These are phyloP conservation scores for Tragelaphus scriptus DNA, from an alignment of 2,113 vertebrate species.

Conservation along the genomic window DNA sequence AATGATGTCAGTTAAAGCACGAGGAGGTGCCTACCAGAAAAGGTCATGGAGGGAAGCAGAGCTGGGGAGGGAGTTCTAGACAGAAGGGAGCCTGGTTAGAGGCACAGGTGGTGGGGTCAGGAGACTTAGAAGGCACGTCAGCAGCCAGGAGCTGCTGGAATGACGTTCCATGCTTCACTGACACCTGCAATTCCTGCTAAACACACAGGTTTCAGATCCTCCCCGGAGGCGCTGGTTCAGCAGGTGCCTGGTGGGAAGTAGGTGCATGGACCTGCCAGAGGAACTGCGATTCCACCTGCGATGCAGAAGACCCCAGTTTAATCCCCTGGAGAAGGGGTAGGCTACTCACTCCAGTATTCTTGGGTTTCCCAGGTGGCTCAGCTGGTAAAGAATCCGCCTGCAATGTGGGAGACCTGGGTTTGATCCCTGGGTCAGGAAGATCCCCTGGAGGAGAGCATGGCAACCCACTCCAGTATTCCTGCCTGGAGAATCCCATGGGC, in stretches of 20 bases:
- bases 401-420: background rate
- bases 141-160: background rate
- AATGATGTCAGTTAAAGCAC: rapidly evolving
- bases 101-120: background rate
- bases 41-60: no score
- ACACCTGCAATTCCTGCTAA: background rate
- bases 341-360: background rate
- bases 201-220: background rate
- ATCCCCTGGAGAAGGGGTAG: background rate
- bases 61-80: background rate
- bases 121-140: rapidly evolving
- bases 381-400: background rate
- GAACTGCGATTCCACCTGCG: background rate
- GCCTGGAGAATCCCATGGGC: background rate
- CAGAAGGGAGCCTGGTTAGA: background rate
- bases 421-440: background rate
- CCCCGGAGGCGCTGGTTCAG: background rate
- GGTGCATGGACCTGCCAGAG: rapidly evolving
- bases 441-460: background rate
- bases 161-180: rapidly evolving
- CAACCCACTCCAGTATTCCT: background rate
- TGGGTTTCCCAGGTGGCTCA: background rate
- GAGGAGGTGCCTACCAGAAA: background rate
- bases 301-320: background rate
- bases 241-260: no score